Base-by-base conservation (phyloP, 2,797 vertebrate species). In the Sylvia borin region DNA sequence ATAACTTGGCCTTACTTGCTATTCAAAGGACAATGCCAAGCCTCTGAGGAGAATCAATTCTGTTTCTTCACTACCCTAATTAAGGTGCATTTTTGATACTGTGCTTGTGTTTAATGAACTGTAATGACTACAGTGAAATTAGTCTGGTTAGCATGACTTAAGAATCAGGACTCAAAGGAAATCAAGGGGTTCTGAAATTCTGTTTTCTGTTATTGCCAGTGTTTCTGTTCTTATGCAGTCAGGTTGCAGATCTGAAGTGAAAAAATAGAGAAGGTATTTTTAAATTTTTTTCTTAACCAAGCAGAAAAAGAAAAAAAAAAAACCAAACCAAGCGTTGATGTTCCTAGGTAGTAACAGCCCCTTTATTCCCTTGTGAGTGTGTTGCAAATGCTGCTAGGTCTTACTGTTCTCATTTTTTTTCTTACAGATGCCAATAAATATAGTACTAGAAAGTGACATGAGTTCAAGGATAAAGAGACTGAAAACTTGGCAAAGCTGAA, bases 1-100 rank as follows among this genome's bases (percentile, higher is more conserved):
- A 90, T 94, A 94, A 71, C 90, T 93, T 88, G 58, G 65, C 61
- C 78, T 88, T 77, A 36, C 53, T 86, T 92, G 67, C 31, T 90
- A 32, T 93, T 84, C 66, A 51, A 74, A 79, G 88, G 77, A 94
- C 74, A 90, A 32, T 70, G 64, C 85, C 50, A 75, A 34, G 27
- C 21, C 31, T 94, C 67, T 74, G 53, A 85, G 61, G 85, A 95
- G 38, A 87, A 81, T 90, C 62, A 88, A 38, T 88, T 93, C 86
- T 93, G 29, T 38, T 93, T 88, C 70, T 74, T 80, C 89, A 34
- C 38, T 93, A 62, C 42, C 27, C 92, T 82, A 92, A 92, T 94
- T 93, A 82, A 93, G 65, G 73, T 84, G 61, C 2, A 13, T 50
- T 86, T 94, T 88, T 91, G 34, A 75, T 92, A 47, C 57, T 72